Percentiles rank a stretch among this genome's conserved stretches.
Evolutionary conservation across 2,797 vertebrate species (phyloP).

Genomic region (Myripristis murdjan): DNA sequence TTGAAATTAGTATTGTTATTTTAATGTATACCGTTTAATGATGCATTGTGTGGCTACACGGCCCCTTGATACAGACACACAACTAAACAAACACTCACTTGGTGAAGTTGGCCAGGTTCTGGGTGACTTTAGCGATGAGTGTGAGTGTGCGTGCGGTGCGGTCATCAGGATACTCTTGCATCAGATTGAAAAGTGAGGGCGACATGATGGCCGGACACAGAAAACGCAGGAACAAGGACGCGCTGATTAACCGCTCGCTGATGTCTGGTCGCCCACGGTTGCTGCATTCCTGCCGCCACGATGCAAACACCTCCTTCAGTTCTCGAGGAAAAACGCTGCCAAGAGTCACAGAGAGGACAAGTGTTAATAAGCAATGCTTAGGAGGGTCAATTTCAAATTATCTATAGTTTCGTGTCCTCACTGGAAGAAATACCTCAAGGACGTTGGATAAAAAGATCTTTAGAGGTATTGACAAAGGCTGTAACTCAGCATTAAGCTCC

Average conservation of each 20-base stretch:
- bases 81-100: slow-evolving; percentile 86
- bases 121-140: slow-evolving; percentile 98
- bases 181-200: slow-evolving; percentile 96
- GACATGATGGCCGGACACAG: slow-evolving; percentile 99
- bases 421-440: not conserved
- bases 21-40: too few relatives aligned
- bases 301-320: slow-evolving; percentile 98
- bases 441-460: not conserved
- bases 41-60: too few relatives aligned
- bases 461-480: not conserved
- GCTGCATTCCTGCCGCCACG: slow-evolving; percentile 97
- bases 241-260: slow-evolving; percentile 98
- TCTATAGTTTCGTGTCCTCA: not conserved
- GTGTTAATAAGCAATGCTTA: not conserved
- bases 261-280: slow-evolving; percentile 96
- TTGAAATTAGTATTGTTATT: too few relatives aligned
- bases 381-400: not conserved
- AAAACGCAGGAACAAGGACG: slow-evolving; percentile 97
- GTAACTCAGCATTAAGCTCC: too few relatives aligned
- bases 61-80: not conserved
- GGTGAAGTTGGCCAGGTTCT: slow-evolving; percentile 98
- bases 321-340: slow-evolving; percentile 96
- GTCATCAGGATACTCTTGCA: slow-evolving; percentile 98
- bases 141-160: slow-evolving; percentile 97
- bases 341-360: slow-evolving; percentile 11